Evolutionary conservation across 1,140 invertebrate species (phyloP).

Genomic region (Limonius californicus): DNA sequence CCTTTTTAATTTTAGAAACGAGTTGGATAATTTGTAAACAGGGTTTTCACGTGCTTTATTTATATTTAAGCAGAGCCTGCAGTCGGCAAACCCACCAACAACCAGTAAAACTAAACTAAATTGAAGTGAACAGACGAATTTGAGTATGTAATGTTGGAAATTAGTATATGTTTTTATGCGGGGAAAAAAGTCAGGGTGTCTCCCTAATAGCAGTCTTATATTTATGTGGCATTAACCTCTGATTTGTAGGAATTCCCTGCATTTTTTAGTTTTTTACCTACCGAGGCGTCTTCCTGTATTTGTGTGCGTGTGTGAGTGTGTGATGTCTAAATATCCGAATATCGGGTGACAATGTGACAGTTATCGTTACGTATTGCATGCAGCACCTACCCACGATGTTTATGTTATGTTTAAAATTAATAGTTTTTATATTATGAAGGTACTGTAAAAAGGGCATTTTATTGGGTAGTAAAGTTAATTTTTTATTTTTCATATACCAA

Average conservation of each 20-base stretch:
- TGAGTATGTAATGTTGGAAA: background rate
- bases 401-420: background rate
- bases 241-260: conserved; percentile 33
- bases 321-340: conserved; percentile 29
- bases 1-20: conserved; percentile 14
- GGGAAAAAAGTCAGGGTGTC: conserved; percentile 20
- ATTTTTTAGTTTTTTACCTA: conserved; percentile 27
- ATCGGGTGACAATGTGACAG: conserved; percentile 29
- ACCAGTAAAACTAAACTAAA: background rate
- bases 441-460: background rate
- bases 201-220: conserved; percentile 25
- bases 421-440: background rate
- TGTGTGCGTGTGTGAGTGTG: background rate
- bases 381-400: background rate
- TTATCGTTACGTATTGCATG: conserved; percentile 27
- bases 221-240: conserved; percentile 35
- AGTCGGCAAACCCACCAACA: background rate
- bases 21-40: conserved; percentile 4
- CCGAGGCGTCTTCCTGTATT: conserved; percentile 25
- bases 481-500: no score
- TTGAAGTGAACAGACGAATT: background rate
- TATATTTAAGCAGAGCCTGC: background rate
- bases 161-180: background rate
- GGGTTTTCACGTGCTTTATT: background rate
- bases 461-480: background rate